Conservation (phyloP, 2,797 vertebrate species). For the Acanthornis magna region DNA sequence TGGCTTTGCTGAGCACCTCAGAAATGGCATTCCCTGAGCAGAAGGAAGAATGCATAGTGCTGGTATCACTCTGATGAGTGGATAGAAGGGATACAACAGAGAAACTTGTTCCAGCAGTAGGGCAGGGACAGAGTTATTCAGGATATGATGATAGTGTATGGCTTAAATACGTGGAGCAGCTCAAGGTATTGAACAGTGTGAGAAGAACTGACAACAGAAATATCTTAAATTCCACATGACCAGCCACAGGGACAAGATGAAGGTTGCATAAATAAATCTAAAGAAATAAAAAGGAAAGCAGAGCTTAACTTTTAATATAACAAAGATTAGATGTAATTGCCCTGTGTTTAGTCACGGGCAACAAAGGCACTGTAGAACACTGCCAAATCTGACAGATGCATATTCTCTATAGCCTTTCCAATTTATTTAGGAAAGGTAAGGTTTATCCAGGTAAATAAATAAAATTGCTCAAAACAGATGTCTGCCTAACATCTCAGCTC, state of each 20-base stretch:
- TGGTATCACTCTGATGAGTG: not conserved
- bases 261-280: not conserved
- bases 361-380: not conserved
- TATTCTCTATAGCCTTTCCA: not conserved
- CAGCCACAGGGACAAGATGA: not conserved
- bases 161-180: not conserved
- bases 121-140: not conserved
- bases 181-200: not conserved
- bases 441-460: slow-evolving; percentile 3
- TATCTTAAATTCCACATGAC: not conserved
- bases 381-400: not conserved
- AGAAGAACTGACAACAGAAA: not conserved
- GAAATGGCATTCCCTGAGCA: not conserved
- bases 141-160: not conserved
- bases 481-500: not conserved
- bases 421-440: not conserved
- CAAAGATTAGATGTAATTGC: not conserved
- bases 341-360: not conserved
- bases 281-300: not conserved
- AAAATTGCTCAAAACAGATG: not conserved
- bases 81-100: not conserved
- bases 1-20: not conserved
- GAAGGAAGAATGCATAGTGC: not conserved
- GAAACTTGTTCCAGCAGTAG: not conserved
- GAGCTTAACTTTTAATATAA: not conserved